Evolutionary conservation across 2,797 vertebrate species (phyloP).

Genomic region (Tenualosa thibaudeaui): DNA sequence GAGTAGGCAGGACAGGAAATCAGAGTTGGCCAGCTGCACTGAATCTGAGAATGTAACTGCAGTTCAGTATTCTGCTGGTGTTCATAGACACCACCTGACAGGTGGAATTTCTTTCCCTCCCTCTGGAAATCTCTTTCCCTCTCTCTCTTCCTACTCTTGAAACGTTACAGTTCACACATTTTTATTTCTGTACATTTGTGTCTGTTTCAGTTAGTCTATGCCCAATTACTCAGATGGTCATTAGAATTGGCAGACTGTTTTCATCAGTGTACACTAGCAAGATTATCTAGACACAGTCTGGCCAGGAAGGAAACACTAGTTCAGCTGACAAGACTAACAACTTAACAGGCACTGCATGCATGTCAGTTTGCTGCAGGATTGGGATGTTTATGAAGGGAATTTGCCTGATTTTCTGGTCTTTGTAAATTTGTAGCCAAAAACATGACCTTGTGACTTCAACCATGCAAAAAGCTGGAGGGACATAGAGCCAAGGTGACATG

Average conservation of each 20-base stretch:
- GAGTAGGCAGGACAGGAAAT: constrained; percentile 4
- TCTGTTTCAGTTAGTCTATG: not conserved
- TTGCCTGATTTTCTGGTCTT: not conserved
- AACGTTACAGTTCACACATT: not conserved
- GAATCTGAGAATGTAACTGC: not conserved
- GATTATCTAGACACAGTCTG: not conserved
- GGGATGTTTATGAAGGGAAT: not conserved
- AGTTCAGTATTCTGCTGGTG: constrained; percentile 11
- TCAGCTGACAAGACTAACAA: not conserved
- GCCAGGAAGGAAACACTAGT: not conserved
- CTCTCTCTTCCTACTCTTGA: not conserved
- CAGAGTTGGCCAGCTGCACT: not conserved
- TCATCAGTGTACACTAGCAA: not conserved
- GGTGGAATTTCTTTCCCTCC: not conserved
- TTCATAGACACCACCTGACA: constrained; percentile 6
- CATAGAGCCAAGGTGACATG: not conserved
- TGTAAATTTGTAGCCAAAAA: not conserved
- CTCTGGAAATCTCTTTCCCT: not conserved
- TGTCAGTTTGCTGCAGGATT: not conserved
- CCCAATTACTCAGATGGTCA: not conserved
- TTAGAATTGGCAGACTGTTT: not conserved
- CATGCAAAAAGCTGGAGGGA: not conserved
- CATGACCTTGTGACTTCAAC: not conserved
- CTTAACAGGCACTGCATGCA: not conserved
- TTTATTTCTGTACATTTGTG: not conserved